These are phyloP conservation scores for Sciurus niger DNA, from an alignment of 2,113 vertebrate species.

Conservation along the genomic window DNA sequence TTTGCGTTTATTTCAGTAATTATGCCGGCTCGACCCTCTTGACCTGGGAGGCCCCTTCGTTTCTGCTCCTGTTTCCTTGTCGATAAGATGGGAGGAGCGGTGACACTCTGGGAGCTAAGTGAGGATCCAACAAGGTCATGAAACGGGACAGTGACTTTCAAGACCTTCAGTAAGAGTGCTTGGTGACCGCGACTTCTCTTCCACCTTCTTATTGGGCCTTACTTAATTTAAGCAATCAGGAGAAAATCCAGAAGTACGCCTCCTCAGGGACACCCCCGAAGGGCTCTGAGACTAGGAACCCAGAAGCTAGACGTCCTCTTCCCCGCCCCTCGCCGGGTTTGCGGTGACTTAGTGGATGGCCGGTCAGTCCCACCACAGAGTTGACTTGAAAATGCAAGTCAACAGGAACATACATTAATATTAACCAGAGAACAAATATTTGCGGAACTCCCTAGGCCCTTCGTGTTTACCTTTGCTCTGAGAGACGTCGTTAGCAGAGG, in stretches of 20 bases:
- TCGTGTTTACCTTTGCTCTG: slow-evolving; percentile 58
- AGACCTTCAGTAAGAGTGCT: background rate
- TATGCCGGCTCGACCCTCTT: background rate
- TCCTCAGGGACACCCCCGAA: rapidly evolving
- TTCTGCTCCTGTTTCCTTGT: background rate
- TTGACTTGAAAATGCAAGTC: slow-evolving; percentile 12
- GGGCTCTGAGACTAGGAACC: background rate
- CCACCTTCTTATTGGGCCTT: background rate
- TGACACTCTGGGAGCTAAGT: background rate
- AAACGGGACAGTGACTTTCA: background rate
- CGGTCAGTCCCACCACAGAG: background rate
- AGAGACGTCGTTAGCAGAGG: slow-evolving; percentile 29
- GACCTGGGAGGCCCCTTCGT: background rate
- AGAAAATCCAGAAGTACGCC: background rate
- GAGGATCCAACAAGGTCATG: background rate
- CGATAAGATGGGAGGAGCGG: background rate
- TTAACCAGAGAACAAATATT: slow-evolving; percentile 83
- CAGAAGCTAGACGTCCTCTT: background rate
- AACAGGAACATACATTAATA: slow-evolving; percentile 77
- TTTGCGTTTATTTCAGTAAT: background rate
- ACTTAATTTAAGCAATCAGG: background rate
- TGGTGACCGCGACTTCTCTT: background rate
- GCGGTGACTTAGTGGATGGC: background rate
- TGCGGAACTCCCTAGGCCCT: slow-evolving; percentile 62
- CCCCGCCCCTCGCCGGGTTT: background rate